Evolutionary conservation across 2,113 vertebrate species (phyloP), one percentile per base, ranked within the genome.

Genomic region (Podocnemis expansa): DNA sequence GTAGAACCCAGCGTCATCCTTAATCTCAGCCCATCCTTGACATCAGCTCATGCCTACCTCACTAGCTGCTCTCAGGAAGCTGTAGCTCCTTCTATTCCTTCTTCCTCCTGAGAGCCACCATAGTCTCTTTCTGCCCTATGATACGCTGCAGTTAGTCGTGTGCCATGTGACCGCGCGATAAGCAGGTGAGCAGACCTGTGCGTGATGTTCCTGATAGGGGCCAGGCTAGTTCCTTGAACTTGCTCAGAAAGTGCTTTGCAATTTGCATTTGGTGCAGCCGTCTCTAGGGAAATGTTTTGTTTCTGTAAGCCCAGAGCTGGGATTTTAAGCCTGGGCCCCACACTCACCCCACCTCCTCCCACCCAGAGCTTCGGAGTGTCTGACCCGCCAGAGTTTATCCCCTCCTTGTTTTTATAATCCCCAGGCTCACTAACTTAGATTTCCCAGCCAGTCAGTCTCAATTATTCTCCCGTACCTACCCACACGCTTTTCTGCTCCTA

Each of bases 371-470:
- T 89, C 92, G 51, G 55, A 89, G 89, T 13, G 87, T 75, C 79
- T 78, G 52, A 95, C 84, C 75, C 47, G 55, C 22, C 8, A 41
- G 41, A 92, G n/a, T 4, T 89, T 63, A 94, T 89, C 91, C 88
- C 47, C 25, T 83, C 78, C 89, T 95, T 70, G 60, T 4, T 0
- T 93, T 94, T 78, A 83, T 83, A 97, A 96, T 85, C 86, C 93
- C 49, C 90, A 92, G 88, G 31, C 75, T 86, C 91, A 84, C 75
- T 89, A n/a, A 3, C 3, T 70, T 49, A 21, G 47, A 1, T 91
- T 96, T 93, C 89, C 56, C 67, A 2, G 11, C 2, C 70, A 84
- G 63, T 0, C 1, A 82, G 67, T 80, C 89, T 91, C 51, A 34
- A 63, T 34, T 75, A 54, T 92, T 73, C n/a, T 60, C 78, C 79